Evolutionary conservation across 2,888 invertebrate genomes (phyloP).

Genomic region (Elegia similella): DNA sequence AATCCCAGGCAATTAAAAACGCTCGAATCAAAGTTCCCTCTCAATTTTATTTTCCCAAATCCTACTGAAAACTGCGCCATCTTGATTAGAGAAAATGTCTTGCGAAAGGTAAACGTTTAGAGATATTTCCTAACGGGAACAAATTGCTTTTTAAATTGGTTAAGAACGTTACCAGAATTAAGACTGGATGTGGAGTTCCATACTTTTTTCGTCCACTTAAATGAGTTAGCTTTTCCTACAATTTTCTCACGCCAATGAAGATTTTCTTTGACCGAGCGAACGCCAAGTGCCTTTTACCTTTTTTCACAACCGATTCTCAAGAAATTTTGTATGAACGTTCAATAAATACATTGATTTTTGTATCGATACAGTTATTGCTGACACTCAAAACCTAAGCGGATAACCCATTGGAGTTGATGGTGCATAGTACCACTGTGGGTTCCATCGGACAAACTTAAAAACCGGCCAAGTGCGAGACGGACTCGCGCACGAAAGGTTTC

Average conservation of each 20-base stretch:
- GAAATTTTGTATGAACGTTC: no score
- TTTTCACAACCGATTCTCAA: no score
- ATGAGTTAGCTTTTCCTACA: not conserved
- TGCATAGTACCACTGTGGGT: no score
- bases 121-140: not conserved
- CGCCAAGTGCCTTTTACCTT: no score
- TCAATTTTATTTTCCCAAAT: not conserved
- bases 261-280: no score
- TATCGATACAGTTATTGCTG: no score
- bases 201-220: not conserved
- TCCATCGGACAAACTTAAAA: no score
- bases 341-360: no score
- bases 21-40: not conserved
- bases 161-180: constrained; percentile 5
- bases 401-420: no score
- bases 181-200: not conserved
- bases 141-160: constrained; percentile 19
- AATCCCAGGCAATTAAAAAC: not conserved
- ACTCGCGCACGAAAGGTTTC: no score
- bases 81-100: not conserved
- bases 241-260: not conserved
- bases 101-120: not conserved
- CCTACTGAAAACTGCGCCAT: not conserved
- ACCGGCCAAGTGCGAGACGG: no score
- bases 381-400: no score